phyloP scores from a whole-genome alignment of 2,888 invertebrate genomes.

The Prenolepis imparis region DNA sequence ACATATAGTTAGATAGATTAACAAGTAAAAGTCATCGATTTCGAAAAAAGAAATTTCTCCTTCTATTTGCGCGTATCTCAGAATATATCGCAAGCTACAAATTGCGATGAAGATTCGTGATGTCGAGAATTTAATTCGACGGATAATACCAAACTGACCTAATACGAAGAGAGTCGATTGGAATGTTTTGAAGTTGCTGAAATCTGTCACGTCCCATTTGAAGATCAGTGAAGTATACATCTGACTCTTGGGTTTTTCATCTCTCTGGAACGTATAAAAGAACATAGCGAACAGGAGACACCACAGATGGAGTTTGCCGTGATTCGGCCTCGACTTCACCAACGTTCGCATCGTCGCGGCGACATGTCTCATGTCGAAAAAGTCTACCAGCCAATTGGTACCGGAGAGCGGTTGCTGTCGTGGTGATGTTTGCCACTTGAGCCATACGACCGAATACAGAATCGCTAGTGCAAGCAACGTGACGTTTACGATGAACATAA shows the following conservation, averaged over 20 bases:
- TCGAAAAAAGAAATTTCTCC: constrained; percentile 25
- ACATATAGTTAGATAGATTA: too few species aligned
- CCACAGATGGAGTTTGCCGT: constrained; percentile 89
- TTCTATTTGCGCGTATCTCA: constrained; percentile 41
- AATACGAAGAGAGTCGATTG: constrained; percentile 91
- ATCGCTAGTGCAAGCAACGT: constrained; percentile 89
- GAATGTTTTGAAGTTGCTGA: constrained; percentile 92
- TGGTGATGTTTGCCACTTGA: constrained; percentile 91
- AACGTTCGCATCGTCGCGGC: constrained; percentile 89
- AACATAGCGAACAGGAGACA: constrained; percentile 92
- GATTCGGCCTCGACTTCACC: constrained; percentile 88
- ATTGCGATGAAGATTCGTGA: not conserved
- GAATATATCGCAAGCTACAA: not conserved
- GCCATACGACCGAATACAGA: constrained; percentile 89
- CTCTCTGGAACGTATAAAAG: constrained; percentile 94
- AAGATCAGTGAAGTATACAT: constrained; percentile 92
- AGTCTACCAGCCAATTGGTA: constrained; percentile 89
- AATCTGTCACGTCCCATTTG: constrained; percentile 90
- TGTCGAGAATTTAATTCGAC: not conserved
- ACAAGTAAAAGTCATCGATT: constrained; percentile 57
- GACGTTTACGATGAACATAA: constrained; percentile 92
- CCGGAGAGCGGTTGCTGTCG: constrained; percentile 89
- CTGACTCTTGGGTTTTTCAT: constrained; percentile 92
- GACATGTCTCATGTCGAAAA: constrained; percentile 91
- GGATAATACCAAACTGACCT: constrained; percentile 80